phyloP scores from a whole-genome alignment of 2,113 vertebrate species.

The Catagonus wagneri region DNA sequence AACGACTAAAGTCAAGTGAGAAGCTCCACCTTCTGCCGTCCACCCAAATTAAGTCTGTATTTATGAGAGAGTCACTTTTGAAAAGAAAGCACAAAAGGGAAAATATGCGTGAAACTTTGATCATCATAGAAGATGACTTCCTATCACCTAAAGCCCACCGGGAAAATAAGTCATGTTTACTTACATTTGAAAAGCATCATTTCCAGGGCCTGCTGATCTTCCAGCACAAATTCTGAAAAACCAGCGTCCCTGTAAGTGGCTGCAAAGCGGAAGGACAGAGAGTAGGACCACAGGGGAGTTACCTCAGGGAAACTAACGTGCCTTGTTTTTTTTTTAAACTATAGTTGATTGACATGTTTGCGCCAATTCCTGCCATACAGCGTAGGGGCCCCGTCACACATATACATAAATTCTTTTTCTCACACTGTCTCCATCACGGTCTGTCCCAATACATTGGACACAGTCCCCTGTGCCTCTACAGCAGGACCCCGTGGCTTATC shows the following conservation, averaged over 20 bases:
- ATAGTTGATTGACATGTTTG: no score
- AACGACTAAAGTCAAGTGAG: not conserved
- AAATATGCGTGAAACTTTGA: not conserved
- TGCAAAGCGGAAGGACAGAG: not conserved
- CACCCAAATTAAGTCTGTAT: not conserved
- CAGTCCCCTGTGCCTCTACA: no score
- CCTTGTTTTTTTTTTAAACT: no score
- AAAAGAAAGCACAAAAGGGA: not conserved
- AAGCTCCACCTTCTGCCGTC: not conserved
- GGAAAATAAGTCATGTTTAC: not conserved
- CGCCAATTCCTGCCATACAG: no score
- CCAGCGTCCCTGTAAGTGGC: not conserved
- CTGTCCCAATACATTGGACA: no score
- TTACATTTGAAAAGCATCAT: not conserved
- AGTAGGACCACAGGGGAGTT: not conserved
- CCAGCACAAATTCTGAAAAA: not conserved
- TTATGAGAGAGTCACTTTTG: not conserved
- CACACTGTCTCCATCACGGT: no score
- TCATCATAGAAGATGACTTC: not conserved
- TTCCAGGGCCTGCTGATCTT: not conserved
- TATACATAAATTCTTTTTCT: no score
- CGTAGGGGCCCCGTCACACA: no score
- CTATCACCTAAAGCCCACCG: not conserved
- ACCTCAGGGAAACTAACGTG: not conserved
- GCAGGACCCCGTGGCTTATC: no score